Conservation (phyloP, 2,888 invertebrate genomes). For the Stictocephala bisonia region DNA sequence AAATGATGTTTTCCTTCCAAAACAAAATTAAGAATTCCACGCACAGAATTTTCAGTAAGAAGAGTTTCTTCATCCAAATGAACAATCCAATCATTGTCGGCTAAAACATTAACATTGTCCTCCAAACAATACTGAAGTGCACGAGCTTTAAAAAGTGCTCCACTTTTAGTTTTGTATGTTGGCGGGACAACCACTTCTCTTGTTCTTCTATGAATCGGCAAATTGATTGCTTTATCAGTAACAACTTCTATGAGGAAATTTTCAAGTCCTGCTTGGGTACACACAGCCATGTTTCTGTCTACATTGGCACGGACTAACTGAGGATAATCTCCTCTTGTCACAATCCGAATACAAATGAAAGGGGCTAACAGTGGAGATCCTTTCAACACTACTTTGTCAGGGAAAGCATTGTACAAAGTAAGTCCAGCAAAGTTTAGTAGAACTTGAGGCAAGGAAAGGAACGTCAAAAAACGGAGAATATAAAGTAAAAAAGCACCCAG, state of each 20-base stretch:
- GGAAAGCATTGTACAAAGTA: constrained; percentile 92
- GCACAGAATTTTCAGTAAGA: constrained; percentile 89
- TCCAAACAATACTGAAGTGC: constrained; percentile 96
- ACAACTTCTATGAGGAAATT: constrained; percentile 97
- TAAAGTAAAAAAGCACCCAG: constrained; percentile 80
- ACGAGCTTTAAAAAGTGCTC: constrained; percentile 93
- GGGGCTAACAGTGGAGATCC: constrained; percentile 93
- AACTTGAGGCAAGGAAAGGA: constrained; percentile 90
- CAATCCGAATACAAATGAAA: constrained; percentile 93
- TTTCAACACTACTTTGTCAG: constrained; percentile 88
- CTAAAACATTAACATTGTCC: constrained; percentile 84
- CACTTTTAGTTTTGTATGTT: constrained; percentile 87
- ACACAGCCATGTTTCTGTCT: constrained; percentile 85
- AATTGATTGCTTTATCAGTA: constrained; percentile 85
- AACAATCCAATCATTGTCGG: constrained; percentile 95
- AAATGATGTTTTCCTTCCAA: constrained; percentile 94
- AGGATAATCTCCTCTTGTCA: constrained; percentile 94
- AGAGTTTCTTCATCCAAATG: constrained; percentile 97
- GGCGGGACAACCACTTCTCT: constrained; percentile 91
- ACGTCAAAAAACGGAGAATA: constrained; percentile 80
- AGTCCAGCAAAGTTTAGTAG: constrained; percentile 89
- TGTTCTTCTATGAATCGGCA: constrained; percentile 82
- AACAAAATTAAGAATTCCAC: constrained; percentile 94
- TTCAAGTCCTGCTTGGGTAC: constrained; percentile 89
- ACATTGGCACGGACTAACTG: constrained; percentile 91